Conservation (phyloP, 2,113 vertebrate species). For the Vicugna pacos region DNA sequence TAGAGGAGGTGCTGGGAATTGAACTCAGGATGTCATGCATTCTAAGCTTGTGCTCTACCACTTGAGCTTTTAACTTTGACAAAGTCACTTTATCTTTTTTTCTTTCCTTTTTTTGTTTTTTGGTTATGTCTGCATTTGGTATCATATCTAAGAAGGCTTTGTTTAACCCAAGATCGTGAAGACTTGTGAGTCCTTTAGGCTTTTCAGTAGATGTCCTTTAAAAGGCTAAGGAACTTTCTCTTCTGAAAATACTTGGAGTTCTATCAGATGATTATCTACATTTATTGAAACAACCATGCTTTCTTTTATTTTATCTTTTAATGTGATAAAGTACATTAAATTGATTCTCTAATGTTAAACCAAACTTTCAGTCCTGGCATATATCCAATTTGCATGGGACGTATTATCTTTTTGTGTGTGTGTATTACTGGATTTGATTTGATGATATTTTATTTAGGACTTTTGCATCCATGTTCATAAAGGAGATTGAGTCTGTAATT, state of each 20-base stretch:
- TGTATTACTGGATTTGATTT: background rate
- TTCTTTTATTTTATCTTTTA: constrained; percentile 16
- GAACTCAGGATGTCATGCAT: no score
- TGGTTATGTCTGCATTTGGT: background rate
- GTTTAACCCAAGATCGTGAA: no score
- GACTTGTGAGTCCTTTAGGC: no score
- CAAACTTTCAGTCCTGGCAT: background rate
- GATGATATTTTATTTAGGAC: background rate
- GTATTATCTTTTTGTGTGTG: background rate
- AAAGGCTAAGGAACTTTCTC: background rate
- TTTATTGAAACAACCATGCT: background rate
- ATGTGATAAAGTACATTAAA: background rate
- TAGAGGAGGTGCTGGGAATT: no score
- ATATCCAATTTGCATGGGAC: constrained; percentile 6
- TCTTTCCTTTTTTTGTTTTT: no score
- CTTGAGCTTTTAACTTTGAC: no score
- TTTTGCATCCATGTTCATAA: background rate
- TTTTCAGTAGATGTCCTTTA: no score
- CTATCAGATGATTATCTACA: background rate
- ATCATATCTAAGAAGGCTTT: background rate
- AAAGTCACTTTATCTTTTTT: no score
- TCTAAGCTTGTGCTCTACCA: no score
- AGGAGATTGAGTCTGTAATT: constrained; percentile 27
- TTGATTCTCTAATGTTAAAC: constrained; percentile 16
- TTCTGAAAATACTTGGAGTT: constrained; percentile 25